Percentiles rank a stretch among this genome's conserved stretches.
phyloP scores from a whole-genome alignment of 2,797 vertebrate genomes.

The Pygocentrus nattereri region DNA sequence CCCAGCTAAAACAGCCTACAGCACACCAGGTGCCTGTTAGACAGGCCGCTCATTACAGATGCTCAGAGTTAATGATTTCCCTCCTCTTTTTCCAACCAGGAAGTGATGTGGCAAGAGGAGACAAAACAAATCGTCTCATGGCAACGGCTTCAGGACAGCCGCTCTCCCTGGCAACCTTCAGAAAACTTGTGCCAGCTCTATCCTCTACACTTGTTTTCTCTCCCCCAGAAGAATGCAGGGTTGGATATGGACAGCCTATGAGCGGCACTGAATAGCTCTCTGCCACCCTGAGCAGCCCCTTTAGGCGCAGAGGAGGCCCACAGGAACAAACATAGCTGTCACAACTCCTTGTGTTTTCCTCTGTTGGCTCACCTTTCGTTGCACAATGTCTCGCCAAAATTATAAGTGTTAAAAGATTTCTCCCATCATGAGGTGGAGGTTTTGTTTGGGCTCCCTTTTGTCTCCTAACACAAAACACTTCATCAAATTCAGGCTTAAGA shows the following conservation, averaged over 20 bases:
- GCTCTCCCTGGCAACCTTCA: conserved; percentile 77
- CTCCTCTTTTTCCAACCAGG: conserved; percentile 65
- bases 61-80: conserved; percentile 64
- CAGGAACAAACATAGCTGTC: conserved; percentile 31
- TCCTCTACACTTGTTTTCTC: conserved; percentile 74
- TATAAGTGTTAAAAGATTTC: conserved; percentile 14
- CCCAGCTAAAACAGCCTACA: background rate
- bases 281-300: conserved; percentile 60
- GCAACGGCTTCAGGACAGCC: conserved; percentile 72
- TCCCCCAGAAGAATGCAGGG: conserved; percentile 78
- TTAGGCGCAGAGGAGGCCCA: conserved; percentile 48
- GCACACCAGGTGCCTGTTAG: background rate
- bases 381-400: conserved; percentile 9
- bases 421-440: background rate
- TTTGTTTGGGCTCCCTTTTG: background rate
- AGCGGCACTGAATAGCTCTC: conserved; percentile 75
- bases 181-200: conserved; percentile 78
- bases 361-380: conserved; percentile 6
- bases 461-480: background rate
- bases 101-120: conserved; percentile 76
- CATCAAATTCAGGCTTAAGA: conserved; percentile 14
- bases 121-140: conserved; percentile 72
- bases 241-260: conserved; percentile 74
- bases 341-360: conserved; percentile 14
- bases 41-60: conserved; percentile 33